These are phyloP conservation scores for Felis chaus DNA, from an alignment of 2,113 vertebrate genomes.

Conservation along the genomic window DNA sequence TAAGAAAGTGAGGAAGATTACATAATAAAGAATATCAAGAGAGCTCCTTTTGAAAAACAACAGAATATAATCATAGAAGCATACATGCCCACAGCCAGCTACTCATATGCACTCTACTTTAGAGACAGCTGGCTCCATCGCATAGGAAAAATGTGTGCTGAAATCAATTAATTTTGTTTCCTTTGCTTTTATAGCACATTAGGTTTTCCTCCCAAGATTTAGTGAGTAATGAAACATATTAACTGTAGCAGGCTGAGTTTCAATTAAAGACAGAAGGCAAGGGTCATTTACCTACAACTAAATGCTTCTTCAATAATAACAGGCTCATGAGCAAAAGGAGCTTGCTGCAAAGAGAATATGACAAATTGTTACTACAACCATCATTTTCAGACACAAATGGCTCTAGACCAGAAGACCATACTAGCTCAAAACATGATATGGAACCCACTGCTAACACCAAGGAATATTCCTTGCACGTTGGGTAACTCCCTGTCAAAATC, in stretches of 20 bases:
- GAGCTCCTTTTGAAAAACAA: conserved; percentile 41
- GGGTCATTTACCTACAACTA: conserved; percentile 57
- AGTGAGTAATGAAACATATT: conserved; percentile 56
- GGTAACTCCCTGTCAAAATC: conserved; percentile 12
- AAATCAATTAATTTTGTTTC: conserved; percentile 41
- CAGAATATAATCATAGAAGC: background rate
- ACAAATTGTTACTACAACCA: conserved; percentile 24
- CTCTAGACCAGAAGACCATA: conserved; percentile 42
- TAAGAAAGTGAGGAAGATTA: background rate
- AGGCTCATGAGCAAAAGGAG: conserved; percentile 41
- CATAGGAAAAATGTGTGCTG: conserved; percentile 8
- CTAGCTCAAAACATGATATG: conserved; percentile 6
- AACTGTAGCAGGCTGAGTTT: conserved; percentile 60
- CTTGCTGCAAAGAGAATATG: background rate
- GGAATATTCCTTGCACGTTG: background rate
- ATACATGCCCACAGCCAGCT: background rate
- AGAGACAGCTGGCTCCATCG: background rate
- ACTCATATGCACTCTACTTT: background rate
- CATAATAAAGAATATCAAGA: background rate
- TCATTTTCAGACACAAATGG: conserved; percentile 28
- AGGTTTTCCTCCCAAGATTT: conserved; percentile 52
- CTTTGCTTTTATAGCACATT: conserved; percentile 55
- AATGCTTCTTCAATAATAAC: conserved; percentile 43
- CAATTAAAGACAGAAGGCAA: conserved; percentile 59
- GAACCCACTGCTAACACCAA: background rate